Base-by-base conservation (phyloP, 2,113 vertebrate species). In the Lanius ludovicianus region DNA sequence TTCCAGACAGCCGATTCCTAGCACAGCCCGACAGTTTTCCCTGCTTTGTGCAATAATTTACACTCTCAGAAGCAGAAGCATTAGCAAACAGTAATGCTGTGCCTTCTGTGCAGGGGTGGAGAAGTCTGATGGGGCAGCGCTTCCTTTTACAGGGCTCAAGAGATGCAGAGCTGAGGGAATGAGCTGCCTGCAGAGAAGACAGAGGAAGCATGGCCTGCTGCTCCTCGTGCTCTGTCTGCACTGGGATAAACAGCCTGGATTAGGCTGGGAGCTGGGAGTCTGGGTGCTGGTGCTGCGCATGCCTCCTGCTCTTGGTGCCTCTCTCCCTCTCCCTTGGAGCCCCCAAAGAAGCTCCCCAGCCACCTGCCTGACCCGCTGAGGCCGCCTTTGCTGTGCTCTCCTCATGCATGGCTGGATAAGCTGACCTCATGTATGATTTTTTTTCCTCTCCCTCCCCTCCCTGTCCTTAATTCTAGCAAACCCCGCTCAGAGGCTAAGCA, bases 381-480 rank as follows among this genome's bases (percentile, higher is more conserved):
- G 59, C 74, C 0, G 5, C 77, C 60, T 75, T n/a, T 69, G 67
- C 93, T 18, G 46, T 39, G 83, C 64, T 91, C 80, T 79, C n/a
- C 82, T 87, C 91, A 73, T 2, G 23, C 74, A 30, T 30, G 73
- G 88, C 85, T 92, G 59, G 77, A 44, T 70, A 50, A 90, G 44
- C 67, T 90, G 94, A 89, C 89, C 62, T 88, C 88, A 47, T 7
- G 52, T 69, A 63, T 60, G 56, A 14, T 69, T 88, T 67, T 73
- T 68, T 10, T 8, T 2, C 19, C 41, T 25, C 59, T 46, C 65
- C 82, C 73, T 57, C 76, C 83, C 82, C n/a, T 93, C 87, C 60
- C 78, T 89, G 94, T 28, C 84, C 95, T 90, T 87, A 93, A 95
- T 96, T 95, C 90, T 46, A 68, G 65, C 92, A 95, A 94, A 77